These are phyloP conservation scores for Rhinolophus sinicus DNA, from an alignment of 2,113 vertebrate species.

Conservation along the genomic window DNA sequence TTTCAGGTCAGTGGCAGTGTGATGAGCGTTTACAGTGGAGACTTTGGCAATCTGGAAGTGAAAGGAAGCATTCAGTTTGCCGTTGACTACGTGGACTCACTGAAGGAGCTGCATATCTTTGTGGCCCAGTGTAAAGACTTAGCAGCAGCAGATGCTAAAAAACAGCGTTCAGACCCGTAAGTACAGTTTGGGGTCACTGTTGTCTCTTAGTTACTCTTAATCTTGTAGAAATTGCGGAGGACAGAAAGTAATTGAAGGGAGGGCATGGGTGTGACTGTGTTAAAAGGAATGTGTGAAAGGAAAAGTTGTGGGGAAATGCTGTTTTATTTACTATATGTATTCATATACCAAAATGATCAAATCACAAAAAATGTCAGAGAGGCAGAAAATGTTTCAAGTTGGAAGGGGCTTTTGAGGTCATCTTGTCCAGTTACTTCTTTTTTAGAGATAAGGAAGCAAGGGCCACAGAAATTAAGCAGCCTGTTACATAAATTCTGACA, in stretches of 20 bases:
- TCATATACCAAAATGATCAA: neutral
- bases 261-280: neutral
- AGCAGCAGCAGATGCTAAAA: slow-evolving; percentile 91
- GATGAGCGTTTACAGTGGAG: slow-evolving; percentile 91
- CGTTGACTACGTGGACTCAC: slow-evolving; percentile 92
- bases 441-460: slow-evolving; percentile 14
- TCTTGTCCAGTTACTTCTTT: slow-evolving; percentile 12
- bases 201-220: neutral
- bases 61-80: slow-evolving; percentile 94
- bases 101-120: slow-evolving; percentile 94
- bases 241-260: neutral
- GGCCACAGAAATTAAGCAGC: neutral
- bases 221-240: neutral
- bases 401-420: neutral
- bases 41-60: slow-evolving; percentile 90
- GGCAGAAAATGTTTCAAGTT: neutral
- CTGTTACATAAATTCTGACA: neutral
- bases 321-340: slow-evolving; percentile 21
- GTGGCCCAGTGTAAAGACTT: slow-evolving; percentile 94
- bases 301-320: neutral
- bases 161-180: slow-evolving; percentile 95
- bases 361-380: slow-evolving; percentile 25
- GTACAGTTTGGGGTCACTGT: slow-evolving; percentile 70
- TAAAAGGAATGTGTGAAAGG: slow-evolving; percentile 22
- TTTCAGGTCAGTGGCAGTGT: slow-evolving; percentile 92